Evolutionary conservation across 2,797 vertebrate genomes (phyloP).

Genomic region (Tachyglossus aculeatus): DNA sequence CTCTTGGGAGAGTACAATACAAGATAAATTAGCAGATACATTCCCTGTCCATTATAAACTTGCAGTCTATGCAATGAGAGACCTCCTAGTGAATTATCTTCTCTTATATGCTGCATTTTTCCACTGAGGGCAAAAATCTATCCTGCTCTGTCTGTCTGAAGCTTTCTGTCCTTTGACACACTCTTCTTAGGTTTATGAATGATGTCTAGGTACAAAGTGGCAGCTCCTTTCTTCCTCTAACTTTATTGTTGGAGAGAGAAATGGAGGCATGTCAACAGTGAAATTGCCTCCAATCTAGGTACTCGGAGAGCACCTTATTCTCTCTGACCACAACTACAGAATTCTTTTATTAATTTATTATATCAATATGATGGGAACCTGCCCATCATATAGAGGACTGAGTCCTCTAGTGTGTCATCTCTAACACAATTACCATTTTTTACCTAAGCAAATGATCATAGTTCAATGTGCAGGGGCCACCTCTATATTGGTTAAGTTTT

Average conservation of each 20-base stretch:
- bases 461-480: background rate
- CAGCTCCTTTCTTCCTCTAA: background rate
- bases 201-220: background rate
- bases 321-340: background rate
- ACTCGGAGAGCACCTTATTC: constrained; percentile 7
- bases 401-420: background rate
- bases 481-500: background rate
- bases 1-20: too few species aligned
- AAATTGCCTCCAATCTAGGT: background rate
- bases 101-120: too few species aligned
- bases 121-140: too few species aligned
- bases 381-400: background rate
- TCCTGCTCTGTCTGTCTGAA: too few species aligned
- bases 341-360: background rate
- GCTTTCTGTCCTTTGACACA: background rate
- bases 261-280: background rate
- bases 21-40: too few species aligned
- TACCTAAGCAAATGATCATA: background rate
- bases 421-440: background rate
- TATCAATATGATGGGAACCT: rapidly evolving
- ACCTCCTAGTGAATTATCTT: too few species aligned
- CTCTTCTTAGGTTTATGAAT: background rate
- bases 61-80: too few species aligned
- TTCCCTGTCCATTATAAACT: too few species aligned
- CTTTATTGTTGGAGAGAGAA: background rate